phyloP scores from a whole-genome alignment of 1,140 invertebrate genomes.

The Ostrea edulis region DNA sequence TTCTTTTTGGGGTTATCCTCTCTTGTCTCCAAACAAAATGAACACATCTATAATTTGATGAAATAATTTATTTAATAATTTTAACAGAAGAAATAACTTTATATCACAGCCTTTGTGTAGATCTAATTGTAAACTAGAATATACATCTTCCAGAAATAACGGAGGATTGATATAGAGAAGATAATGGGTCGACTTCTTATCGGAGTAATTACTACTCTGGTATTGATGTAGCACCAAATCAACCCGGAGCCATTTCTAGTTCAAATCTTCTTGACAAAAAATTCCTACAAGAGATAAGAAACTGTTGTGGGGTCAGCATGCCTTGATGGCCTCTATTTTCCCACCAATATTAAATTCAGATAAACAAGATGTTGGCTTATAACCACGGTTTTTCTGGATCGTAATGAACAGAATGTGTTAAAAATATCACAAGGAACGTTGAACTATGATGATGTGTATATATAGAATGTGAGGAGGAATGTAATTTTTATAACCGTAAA shows the following conservation, averaged over 20 bases:
- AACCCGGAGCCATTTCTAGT: background rate
- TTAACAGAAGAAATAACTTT: background rate
- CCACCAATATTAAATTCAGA: background rate
- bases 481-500: background rate
- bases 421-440: background rate
- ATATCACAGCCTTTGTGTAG: background rate
- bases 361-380: background rate
- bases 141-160: background rate
- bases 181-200: background rate
- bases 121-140: background rate
- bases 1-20: too few relatives aligned
- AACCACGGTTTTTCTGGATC: background rate
- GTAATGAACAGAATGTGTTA: background rate
- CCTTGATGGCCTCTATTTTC: background rate
- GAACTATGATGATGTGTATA: background rate
- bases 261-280: background rate
- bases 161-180: background rate
- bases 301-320: conserved; percentile 1
- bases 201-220: background rate
- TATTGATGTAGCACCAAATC: conserved; percentile 23
- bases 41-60: background rate
- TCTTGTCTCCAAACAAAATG: too few relatives aligned
- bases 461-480: background rate
- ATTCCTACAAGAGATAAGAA: conserved; percentile 22
- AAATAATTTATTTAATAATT: background rate